Evolutionary conservation across 2,888 invertebrate species (phyloP).

Genomic region (Drosophila tanythrix): DNA sequence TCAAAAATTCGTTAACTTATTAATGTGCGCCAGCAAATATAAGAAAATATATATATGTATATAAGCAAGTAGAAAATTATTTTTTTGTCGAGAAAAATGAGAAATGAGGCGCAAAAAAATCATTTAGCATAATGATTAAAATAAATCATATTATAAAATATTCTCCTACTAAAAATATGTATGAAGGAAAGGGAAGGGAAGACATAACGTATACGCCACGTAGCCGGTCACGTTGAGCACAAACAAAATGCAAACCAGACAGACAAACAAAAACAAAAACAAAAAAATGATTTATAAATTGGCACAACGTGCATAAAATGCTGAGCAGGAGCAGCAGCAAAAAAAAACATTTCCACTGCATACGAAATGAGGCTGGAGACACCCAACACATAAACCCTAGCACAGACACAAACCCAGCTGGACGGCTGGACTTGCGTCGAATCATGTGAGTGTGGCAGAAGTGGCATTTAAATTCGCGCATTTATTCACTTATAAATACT

Average conservation of each 20-base stretch:
- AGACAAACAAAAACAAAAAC: constrained; percentile 73
- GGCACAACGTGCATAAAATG: constrained; percentile 83
- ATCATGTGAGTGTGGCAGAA: constrained; percentile 61
- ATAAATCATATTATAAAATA: constrained; percentile 74
- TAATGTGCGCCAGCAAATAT: background rate
- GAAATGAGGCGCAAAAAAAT: constrained; percentile 65
- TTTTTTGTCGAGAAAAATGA: constrained; percentile 48
- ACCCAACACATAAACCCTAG: constrained; percentile 44
- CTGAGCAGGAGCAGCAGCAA: constrained; percentile 56
- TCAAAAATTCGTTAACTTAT: constrained; percentile 15
- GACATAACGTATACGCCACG: constrained; percentile 70
- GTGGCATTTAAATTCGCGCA: constrained; percentile 80
- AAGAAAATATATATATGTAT: constrained; percentile 19
- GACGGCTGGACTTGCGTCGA: constrained; percentile 26
- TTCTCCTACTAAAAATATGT: constrained; percentile 28
- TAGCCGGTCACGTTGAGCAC: constrained; percentile 63
- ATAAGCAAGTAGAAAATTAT: constrained; percentile 53
- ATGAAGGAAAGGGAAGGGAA: constrained; percentile 41
- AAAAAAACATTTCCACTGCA: constrained; percentile 76
- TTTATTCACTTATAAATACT: constrained; percentile 80
- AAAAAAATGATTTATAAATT: constrained; percentile 84
- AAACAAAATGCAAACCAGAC: constrained; percentile 72
- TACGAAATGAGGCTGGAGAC: constrained; percentile 70
- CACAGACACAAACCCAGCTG: constrained; percentile 7
- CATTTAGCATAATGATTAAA: constrained; percentile 81